Evolutionary conservation across 92 coral and sea anemone species (phyloP), one percentile per base, ranked within the genome.

Genomic region (Zoanthus gigantus): DNA sequence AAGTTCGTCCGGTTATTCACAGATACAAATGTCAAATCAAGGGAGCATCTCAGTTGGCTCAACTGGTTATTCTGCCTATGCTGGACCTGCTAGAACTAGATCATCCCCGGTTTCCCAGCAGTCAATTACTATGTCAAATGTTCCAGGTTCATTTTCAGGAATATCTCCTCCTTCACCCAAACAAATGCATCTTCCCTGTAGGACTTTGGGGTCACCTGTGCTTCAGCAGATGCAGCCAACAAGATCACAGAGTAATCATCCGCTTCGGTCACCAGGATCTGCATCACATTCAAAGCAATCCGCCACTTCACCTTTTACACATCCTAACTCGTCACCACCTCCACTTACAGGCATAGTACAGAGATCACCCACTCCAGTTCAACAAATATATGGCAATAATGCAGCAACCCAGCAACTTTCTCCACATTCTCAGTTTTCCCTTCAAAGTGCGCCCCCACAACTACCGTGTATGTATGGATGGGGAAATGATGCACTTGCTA

Each of bases 221-320:
- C 85, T 81, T 81, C 85, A 81, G 74, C 85, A 81, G 85, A 81
- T 81, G 76, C 85, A 81, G 74, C 76, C 85, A 65, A 28, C 66
- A 73, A 58, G 85, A 9, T 66, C 85, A 81, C 85, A 81, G 60
- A 67, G 52, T 66, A 81, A 67, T 17, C 76, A 65, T 37, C 47
- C 85, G 0, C 85, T 81, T 53, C 45, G 85, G 28, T 66, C 92
- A 80, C 92, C 94, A 14, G 92, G 85, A 2, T 56, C 90, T 15
- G 86, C 78, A 30, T 77, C 91, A 2, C 85, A 78, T 79, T 90
- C 95, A 46, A 90, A 93, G 56, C 93, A 78, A 63, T 79, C 95
- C 71, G 78, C 94, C 28, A 88, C 92, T 0, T 91, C 94, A 47
- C 94, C 94, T 45, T 76, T 91, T 68, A 72, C 84, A 0, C 93